Evolutionary conservation across 2,888 invertebrate genomes (phyloP).

Genomic region (Cantharis rustica): DNA sequence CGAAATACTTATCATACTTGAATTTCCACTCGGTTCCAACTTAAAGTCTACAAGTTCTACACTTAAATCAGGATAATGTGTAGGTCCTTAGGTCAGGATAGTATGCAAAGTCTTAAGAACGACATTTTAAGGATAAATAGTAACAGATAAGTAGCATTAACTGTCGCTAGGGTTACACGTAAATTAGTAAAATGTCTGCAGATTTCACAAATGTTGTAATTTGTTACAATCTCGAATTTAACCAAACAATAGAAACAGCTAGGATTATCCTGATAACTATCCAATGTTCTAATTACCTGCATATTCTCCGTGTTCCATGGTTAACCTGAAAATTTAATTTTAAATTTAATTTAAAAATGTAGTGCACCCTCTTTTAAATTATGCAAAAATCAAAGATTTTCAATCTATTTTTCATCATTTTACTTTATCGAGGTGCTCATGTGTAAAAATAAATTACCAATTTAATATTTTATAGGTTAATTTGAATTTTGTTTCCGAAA

Average conservation of each 20-base stretch:
- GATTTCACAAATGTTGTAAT: slow-evolving; percentile 25
- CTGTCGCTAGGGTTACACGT: slow-evolving; percentile 16
- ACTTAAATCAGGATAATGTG: slow-evolving; percentile 21
- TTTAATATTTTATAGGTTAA: neutral
- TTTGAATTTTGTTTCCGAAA: neutral
- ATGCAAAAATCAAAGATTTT: neutral
- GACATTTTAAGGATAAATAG: slow-evolving; percentile 29
- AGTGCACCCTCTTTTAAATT: neutral
- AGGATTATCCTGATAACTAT: slow-evolving; percentile 46
- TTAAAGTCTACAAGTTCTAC: slow-evolving; percentile 14
- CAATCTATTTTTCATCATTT: neutral
- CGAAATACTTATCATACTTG: slow-evolving; percentile 16
- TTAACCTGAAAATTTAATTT: neutral
- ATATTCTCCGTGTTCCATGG: neutral
- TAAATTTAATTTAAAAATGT: neutral
- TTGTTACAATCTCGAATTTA: slow-evolving; percentile 41
- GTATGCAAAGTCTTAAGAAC: slow-evolving; percentile 20
- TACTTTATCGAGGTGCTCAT: neutral
- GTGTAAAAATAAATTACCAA: neutral
- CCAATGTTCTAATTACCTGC: neutral
- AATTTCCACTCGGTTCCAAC: slow-evolving; percentile 14
- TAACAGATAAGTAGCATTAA: slow-evolving; percentile 30
- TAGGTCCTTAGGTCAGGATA: slow-evolving; percentile 14
- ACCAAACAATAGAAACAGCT: slow-evolving; percentile 40
- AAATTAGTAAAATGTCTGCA: slow-evolving; percentile 31